phyloP scores from a whole-genome alignment of 2,113 vertebrate genomes.

The Actenoides hombroni region DNA sequence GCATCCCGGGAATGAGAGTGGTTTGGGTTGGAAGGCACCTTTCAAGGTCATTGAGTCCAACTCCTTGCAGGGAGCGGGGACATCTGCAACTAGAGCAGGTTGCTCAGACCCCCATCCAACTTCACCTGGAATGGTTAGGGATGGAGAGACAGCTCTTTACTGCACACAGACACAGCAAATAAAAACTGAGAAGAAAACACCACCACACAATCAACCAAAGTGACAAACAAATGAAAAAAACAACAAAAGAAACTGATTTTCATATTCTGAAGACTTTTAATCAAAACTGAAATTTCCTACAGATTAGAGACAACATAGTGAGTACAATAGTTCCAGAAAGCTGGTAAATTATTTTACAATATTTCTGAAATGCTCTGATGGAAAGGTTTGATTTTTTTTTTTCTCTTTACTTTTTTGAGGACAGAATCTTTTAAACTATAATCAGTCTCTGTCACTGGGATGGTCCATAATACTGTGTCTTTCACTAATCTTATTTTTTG shows the following conservation, averaged over 20 bases:
- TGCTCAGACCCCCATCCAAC: background rate
- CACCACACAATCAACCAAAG: background rate
- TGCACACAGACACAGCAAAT: background rate
- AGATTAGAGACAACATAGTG: background rate
- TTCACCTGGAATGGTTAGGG: background rate
- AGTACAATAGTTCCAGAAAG: background rate
- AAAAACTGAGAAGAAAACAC: background rate
- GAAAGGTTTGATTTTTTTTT: background rate
- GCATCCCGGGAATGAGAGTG: background rate
- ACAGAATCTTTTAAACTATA: background rate
- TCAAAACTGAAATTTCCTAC: background rate
- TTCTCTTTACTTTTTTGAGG: background rate
- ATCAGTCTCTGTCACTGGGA: conserved; percentile 25
- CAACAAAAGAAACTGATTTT: background rate
- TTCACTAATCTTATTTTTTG: conserved; percentile 38
- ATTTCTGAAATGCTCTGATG: background rate
- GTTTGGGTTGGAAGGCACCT: background rate
- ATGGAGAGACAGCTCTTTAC: background rate
- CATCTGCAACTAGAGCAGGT: background rate
- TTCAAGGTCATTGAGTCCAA: background rate
- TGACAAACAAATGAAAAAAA: background rate
- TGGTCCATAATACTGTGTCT: background rate
- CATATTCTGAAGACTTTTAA: background rate
- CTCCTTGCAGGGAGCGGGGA: background rate
- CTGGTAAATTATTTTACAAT: background rate